These are phyloP conservation scores for Oscheius sp. DNA, from an alignment of 2,888 invertebrate genomes.

Conservation along the genomic window DNA sequence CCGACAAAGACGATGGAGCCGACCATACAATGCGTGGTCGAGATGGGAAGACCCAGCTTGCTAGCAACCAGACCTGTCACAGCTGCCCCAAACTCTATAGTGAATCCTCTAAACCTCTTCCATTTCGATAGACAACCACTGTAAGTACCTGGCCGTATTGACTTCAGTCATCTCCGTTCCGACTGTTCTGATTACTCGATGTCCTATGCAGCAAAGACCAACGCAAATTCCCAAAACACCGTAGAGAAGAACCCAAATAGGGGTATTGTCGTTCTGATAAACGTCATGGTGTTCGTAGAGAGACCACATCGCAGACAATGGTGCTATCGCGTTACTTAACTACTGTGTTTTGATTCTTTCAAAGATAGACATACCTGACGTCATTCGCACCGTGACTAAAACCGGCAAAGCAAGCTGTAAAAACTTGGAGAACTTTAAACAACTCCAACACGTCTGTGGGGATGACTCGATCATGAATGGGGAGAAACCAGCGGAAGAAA, in stretches of 20 bases:
- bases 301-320: constrained; percentile 91
- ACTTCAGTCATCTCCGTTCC: constrained; percentile 95
- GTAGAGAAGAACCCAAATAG: constrained; percentile 88
- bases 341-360: constrained; percentile 12
- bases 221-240: constrained; percentile 94
- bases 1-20: constrained; percentile 97
- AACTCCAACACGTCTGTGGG: constrained; percentile 73
- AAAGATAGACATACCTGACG: constrained; percentile 82
- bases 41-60: constrained; percentile 94
- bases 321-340: constrained; percentile 91
- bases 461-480: constrained; percentile 48
- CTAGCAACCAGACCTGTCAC: constrained; percentile 94
- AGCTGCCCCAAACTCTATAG: constrained; percentile 94
- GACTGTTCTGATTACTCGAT: constrained; percentile 93
- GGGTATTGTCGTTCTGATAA: constrained; percentile 85
- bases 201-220: constrained; percentile 94
- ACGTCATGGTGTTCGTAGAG: constrained; percentile 85
- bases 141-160: constrained; percentile 88
- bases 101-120: constrained; percentile 84
- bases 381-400: constrained; percentile 99
- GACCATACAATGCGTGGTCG: constrained; percentile 98
- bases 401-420: constrained; percentile 96
- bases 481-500: constrained; percentile 61
- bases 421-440: constrained; percentile 93
- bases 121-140: not conserved